These are phyloP conservation scores for Hypsibius dujardini DNA, from an alignment of 1,140 invertebrate genomes.

Conservation along the genomic window DNA sequence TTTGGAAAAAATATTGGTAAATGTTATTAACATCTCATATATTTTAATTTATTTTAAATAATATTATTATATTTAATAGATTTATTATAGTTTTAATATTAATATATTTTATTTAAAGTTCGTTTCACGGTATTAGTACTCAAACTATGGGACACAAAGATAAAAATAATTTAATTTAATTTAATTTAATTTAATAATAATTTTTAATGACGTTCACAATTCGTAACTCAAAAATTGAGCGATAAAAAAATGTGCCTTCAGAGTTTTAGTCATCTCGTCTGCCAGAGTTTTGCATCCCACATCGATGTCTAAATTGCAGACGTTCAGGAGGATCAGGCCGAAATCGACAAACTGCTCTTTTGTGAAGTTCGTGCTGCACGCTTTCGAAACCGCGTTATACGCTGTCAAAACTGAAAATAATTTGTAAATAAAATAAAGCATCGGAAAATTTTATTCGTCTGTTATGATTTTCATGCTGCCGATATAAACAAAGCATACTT, in stretches of 20 bases:
- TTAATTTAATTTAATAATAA: not conserved
- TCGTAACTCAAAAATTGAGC: no score
- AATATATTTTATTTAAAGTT: no score
- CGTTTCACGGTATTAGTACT: not conserved
- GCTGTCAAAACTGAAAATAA: not conserved
- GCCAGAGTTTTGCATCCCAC: not conserved
- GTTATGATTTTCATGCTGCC: no score
- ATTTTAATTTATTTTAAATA: no score
- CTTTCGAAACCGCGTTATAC: not conserved
- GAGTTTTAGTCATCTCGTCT: not conserved
- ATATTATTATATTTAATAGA: no score
- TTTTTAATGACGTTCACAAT: no score
- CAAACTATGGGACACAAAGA: not conserved
- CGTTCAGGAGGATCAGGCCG: not conserved
- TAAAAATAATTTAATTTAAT: not conserved
- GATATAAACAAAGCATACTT: not conserved
- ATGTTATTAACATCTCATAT: no score
- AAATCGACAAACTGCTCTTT: slow-evolving; percentile 1
- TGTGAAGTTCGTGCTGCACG: not conserved
- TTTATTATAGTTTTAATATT: no score
- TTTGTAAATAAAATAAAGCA: not conserved
- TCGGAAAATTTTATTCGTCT: no score
- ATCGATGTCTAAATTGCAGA: not conserved
- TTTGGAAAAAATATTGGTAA: no score
- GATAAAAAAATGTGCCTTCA: not conserved